Conservation (phyloP, 2,888 invertebrate genomes). For the Clusia tigrina region DNA sequence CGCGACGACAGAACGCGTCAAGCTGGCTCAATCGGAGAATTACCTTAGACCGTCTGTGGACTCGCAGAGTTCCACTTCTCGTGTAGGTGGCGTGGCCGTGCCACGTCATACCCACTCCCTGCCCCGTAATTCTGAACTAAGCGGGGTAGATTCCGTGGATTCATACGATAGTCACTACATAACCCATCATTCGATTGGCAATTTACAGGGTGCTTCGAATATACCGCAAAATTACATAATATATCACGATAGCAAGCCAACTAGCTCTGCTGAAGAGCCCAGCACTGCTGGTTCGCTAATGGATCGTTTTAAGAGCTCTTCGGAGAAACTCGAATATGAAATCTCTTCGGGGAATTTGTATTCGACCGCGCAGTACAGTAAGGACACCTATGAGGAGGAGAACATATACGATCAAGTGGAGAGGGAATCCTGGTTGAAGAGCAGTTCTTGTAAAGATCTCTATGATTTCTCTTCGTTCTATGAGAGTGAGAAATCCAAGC, state of each 20-base stretch:
- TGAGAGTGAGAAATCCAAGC: conserved; percentile 66
- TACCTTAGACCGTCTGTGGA: conserved; percentile 60
- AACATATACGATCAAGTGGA: conserved; percentile 61
- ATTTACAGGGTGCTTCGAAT: conserved; percentile 38
- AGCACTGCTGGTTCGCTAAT: conserved; percentile 46
- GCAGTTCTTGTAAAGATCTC: conserved; percentile 83
- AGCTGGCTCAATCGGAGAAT: conserved; percentile 58
- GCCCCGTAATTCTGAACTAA: conserved; percentile 62
- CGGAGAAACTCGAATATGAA: conserved; percentile 68
- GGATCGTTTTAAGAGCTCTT: conserved; percentile 53
- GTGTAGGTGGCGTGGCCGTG: conserved; percentile 30
- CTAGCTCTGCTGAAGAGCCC: conserved; percentile 41
- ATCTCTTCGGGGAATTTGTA: conserved; percentile 69
- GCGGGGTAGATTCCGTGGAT: conserved; percentile 63
- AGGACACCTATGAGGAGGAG: conserved; percentile 47
- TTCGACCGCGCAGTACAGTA: conserved; percentile 63
- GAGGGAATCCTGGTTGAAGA: conserved; percentile 74
- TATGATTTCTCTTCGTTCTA: conserved; percentile 75
- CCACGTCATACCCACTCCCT: conserved; percentile 57
- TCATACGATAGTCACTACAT: conserved; percentile 64
- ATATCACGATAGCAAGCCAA: conserved; percentile 61
- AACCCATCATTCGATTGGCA: conserved; percentile 57
- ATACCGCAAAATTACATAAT: conserved; percentile 51
- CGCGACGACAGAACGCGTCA: conserved; percentile 45
- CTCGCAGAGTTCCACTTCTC: conserved; percentile 57